Conservation (phyloP, 2,797 vertebrate genomes). For the Channallabes apus region DNA sequence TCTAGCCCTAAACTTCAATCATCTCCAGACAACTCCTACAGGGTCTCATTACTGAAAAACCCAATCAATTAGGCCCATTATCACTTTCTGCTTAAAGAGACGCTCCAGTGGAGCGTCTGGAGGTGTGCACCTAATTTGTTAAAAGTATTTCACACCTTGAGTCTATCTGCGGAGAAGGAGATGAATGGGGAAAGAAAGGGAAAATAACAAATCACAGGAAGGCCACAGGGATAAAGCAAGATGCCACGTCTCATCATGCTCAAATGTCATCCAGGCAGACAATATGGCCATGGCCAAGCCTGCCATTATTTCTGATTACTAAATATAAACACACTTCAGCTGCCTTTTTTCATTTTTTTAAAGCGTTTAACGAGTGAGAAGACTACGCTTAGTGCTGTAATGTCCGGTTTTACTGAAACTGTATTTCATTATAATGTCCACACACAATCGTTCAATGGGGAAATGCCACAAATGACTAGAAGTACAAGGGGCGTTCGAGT, state of each 20-base stretch:
- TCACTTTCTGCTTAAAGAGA: conserved; percentile 53
- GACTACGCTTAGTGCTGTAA: conserved; percentile 14
- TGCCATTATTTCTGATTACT: conserved; percentile 40
- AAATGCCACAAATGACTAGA: neutral
- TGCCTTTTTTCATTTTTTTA: neutral
- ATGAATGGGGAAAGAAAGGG: conserved; percentile 17
- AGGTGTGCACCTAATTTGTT: conserved; percentile 52
- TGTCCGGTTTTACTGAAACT: conserved; percentile 1
- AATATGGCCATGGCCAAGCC: conserved; percentile 28
- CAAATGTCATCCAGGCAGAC: conserved; percentile 45
- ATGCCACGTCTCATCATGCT: conserved; percentile 37
- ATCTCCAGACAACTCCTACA: conserved; percentile 43
- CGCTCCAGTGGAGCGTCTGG: conserved; percentile 38
- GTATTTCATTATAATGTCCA: neutral
- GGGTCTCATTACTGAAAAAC: conserved; percentile 53
- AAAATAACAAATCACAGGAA: conserved; percentile 37
- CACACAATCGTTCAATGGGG: neutral
- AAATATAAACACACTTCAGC: conserved; percentile 30
- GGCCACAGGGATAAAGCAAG: conserved; percentile 40
- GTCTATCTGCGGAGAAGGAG: conserved; percentile 32
- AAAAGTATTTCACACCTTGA: conserved; percentile 46
- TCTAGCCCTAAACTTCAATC: conserved; percentile 35
- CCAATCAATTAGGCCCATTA: conserved; percentile 56
- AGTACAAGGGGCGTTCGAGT: neutral
- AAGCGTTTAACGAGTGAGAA: neutral